Evolutionary conservation across 2,797 vertebrate genomes (phyloP).

Genomic region (Miichthys miiuy): DNA sequence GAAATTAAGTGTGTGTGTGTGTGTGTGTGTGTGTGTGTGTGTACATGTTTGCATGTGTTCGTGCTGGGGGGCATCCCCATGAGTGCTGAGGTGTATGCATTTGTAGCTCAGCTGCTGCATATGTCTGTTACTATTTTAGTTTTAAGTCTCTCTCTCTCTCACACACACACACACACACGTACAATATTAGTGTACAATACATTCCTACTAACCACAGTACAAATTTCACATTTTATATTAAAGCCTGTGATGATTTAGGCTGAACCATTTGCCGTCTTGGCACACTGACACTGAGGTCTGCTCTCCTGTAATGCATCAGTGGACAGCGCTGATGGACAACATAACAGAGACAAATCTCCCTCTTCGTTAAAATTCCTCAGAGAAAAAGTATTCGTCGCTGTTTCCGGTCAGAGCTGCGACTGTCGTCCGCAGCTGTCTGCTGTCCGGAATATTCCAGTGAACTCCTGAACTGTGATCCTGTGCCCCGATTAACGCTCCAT

Average conservation of each 20-base stretch:
- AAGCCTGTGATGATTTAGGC: slow-evolving; percentile 5
- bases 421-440: slow-evolving; percentile 71
- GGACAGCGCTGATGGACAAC: slow-evolving; percentile 30
- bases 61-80: not conserved
- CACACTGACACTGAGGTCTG: not conserved
- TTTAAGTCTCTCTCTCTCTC: slow-evolving; percentile 21
- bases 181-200: not conserved
- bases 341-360: slow-evolving; percentile 18
- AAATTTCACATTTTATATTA: slow-evolving; percentile 23
- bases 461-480: slow-evolving; percentile 59
- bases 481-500: slow-evolving; percentile 42
- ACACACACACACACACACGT: slow-evolving; percentile 8
- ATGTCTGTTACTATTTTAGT: slow-evolving; percentile 71
- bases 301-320: slow-evolving; percentile 21
- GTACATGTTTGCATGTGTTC: not conserved
- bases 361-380: slow-evolving; percentile 44
- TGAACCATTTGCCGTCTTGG: slow-evolving; percentile 23
- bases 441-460: slow-evolving; percentile 68
- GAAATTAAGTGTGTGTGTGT: slow-evolving; percentile 5
- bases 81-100: slow-evolving; percentile 38
- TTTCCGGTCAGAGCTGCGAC: slow-evolving; percentile 55
- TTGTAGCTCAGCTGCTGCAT: slow-evolving; percentile 72
- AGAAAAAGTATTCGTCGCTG: slow-evolving; percentile 20
- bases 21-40: slow-evolving; percentile 20
- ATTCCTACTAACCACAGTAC: slow-evolving; percentile 3